A percentile compares a stretch with the other conserved stretches of the same genome.
phyloP scores from a whole-genome alignment of 2,888 invertebrate species.

The Zele albiditarsus region DNA sequence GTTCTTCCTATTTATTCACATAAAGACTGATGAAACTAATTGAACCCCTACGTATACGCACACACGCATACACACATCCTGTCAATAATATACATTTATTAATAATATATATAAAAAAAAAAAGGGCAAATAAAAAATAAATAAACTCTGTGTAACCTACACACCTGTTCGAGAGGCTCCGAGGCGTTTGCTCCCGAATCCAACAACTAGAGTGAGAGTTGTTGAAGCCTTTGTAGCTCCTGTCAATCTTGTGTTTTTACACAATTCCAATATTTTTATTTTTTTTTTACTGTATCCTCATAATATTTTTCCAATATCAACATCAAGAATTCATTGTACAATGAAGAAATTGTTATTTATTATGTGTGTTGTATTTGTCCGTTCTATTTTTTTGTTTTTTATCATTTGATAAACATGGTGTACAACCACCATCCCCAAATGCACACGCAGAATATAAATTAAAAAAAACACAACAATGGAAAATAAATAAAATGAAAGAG shows the following conservation, averaged over 20 bases:
- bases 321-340: too few species aligned
- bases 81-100: background rate
- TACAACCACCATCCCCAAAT: background rate
- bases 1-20: background rate
- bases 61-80: background rate
- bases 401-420: background rate
- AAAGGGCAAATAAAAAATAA: too few species aligned
- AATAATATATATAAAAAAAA: too few species aligned
- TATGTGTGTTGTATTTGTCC: background rate
- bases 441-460: background rate
- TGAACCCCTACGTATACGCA: background rate
- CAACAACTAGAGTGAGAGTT: conserved; percentile 10
- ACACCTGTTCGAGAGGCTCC: conserved; percentile 27
- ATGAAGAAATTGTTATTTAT: conserved; percentile 2
- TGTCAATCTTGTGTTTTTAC: too few species aligned
- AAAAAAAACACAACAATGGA: conserved; percentile 25
- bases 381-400: background rate
- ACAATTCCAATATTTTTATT: too few species aligned
- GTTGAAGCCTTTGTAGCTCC: too few species aligned
- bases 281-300: too few species aligned
- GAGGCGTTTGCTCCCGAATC: conserved; percentile 26
- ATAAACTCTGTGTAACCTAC: background rate
- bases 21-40: background rate
- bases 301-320: too few species aligned
- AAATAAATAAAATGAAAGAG: conserved; percentile 21